Base-by-base conservation (phyloP, 2,797 vertebrate species). In the Sebastes aleutianus region DNA sequence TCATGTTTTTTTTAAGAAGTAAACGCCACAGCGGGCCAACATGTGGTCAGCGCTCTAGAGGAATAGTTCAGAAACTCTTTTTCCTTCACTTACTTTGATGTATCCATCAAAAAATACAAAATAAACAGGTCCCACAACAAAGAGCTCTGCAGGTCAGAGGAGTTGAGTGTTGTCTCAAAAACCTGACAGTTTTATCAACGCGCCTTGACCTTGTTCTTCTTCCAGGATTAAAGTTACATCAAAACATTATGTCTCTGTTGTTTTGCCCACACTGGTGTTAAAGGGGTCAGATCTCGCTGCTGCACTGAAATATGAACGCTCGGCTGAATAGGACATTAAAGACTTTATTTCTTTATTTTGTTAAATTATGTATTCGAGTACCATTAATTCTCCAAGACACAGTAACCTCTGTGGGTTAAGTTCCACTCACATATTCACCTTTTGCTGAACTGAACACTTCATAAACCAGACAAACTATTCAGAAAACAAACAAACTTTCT, bases 21-120 rank as follows among this genome's bases (percentile, higher is more conserved):
- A 78, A 87, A 88, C 63, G 53, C 27, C 6, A n/a, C 26, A 26
- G 64, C 31, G 3, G 71, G 64, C 56, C 39, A 26, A 68, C 22
- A 4, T 13, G 78, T 47, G 76, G 78, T 53, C 78, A 57, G 27
- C 5, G 76, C 54, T 82, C 39, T 53, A 22, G 73, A 80, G 78
- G 76, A 83, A 34, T 0, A 31, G 66, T 5, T 79, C 20, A 53
- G 69, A 73, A 71, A 71, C 20, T 66, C 12, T 22, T 65, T 69
- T 61, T 63, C 22, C 13, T 34, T 57, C 67, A 7, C 22, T 39
- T 22, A 68, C 43, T 74, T 79, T 87, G 76, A 83, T 61, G 39
- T n/a, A 18, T 58, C 39, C 39, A 72, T 79, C 76, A 74, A 26
- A 74, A 26, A 71, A 3, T 50, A 39, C 1, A 32, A 6, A 32